Evolutionary conservation across 2,797 vertebrate species (phyloP).

Genomic region (Phyllotis vaccarum): DNA sequence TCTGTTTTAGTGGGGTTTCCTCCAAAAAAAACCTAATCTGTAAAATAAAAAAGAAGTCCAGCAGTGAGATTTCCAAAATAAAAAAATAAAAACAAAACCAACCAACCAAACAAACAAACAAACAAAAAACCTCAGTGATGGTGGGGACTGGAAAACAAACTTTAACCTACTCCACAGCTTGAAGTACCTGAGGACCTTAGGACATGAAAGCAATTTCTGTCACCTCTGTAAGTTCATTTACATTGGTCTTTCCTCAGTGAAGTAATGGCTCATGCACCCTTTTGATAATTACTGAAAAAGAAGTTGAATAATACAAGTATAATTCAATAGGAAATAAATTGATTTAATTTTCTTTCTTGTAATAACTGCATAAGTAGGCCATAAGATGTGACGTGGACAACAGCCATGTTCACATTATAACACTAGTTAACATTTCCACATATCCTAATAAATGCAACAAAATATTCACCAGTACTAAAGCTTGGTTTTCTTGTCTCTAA

Average conservation of each 20-base stretch:
- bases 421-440: conserved; percentile 77
- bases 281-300: conserved; percentile 75
- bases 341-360: conserved; percentile 82
- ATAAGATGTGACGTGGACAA: conserved; percentile 75
- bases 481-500: conserved; percentile 79
- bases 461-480: conserved; percentile 81
- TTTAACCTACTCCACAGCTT: conserved; percentile 31
- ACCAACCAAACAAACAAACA: no score
- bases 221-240: conserved; percentile 72
- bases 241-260: conserved; percentile 78
- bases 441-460: conserved; percentile 73
- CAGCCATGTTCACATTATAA: conserved; percentile 63
- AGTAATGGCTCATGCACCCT: conserved; percentile 70
- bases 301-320: conserved; percentile 71
- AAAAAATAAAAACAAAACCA: conserved; percentile 29
- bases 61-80: conserved; percentile 49
- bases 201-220: conserved; percentile 44
- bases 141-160: background rate
- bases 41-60: conserved; percentile 54
- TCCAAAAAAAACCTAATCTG: conserved; percentile 25
- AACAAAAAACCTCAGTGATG: background rate
- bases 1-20: background rate
- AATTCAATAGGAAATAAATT: conserved; percentile 81
- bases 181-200: conserved; percentile 66
- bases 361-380: conserved; percentile 78